Percentiles rank a stretch among this genome's conserved stretches.
phyloP scores from a whole-genome alignment of 2,888 invertebrate genomes.

The Eupelmus urozonus region DNA sequence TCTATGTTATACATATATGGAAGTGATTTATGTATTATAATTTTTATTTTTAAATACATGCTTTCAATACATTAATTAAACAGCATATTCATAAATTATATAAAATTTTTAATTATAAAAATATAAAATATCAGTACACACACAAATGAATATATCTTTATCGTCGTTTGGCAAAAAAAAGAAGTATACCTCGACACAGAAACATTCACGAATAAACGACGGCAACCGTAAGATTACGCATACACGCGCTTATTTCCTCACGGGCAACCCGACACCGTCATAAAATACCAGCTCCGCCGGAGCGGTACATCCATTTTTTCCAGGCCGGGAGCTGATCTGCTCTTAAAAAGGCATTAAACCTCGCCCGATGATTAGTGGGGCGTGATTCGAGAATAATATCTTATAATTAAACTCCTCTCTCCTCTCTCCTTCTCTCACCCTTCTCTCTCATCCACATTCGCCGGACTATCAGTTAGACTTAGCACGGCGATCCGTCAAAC shows the following conservation, averaged over 20 bases:
- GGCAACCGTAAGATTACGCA: too few relatives aligned
- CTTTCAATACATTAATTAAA: too few relatives aligned
- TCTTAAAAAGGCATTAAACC: slow-evolving; percentile 75
- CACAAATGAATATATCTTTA: too few relatives aligned
- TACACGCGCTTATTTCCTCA: background rate
- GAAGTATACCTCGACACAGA: too few relatives aligned
- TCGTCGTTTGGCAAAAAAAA: too few relatives aligned
- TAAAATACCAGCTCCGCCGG: slow-evolving; percentile 17
- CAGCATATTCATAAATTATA: too few relatives aligned
- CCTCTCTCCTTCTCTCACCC: background rate
- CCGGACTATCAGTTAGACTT: slow-evolving; percentile 75
- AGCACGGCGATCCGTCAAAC: slow-evolving; percentile 75
- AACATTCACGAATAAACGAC: too few relatives aligned
- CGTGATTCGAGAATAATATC: slow-evolving; percentile 75
- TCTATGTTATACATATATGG: too few relatives aligned
- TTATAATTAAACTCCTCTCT: slow-evolving; percentile 72
- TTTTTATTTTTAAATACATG: too few relatives aligned
- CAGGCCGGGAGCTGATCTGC: slow-evolving; percentile 62
- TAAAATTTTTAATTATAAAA: too few relatives aligned
- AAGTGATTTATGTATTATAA: too few relatives aligned
- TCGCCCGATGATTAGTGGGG: slow-evolving; percentile 71
- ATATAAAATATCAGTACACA: too few relatives aligned
- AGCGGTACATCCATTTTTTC: slow-evolving; percentile 3
- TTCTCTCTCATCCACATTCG: slow-evolving; percentile 52
- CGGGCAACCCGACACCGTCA: slow-evolving; percentile 17